These are phyloP conservation scores for Siderastrea radians DNA, from an alignment of 92 coral and sea anemone genomes.

Conservation along the genomic window DNA sequence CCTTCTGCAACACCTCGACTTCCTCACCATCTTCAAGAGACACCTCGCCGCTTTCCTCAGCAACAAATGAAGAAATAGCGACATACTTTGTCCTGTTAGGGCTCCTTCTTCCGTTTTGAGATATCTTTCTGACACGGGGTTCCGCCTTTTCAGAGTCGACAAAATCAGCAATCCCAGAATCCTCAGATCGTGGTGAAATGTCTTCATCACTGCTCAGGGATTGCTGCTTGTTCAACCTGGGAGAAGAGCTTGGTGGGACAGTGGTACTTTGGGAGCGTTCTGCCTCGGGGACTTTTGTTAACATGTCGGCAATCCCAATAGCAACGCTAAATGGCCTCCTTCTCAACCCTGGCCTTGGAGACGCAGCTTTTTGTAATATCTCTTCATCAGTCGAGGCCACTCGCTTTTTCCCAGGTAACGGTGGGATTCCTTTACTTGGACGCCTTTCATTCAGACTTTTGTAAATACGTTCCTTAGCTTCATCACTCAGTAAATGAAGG, in stretches of 20 bases:
- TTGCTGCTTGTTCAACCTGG: background rate
- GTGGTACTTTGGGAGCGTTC: background rate
- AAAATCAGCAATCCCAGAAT: background rate
- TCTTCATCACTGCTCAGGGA: slow-evolving; percentile 1
- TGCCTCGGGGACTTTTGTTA: background rate
- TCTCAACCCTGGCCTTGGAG: slow-evolving; percentile 26
- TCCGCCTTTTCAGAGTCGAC: slow-evolving; percentile 4
- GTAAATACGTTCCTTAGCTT: slow-evolving; percentile 8
- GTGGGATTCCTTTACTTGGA: background rate
- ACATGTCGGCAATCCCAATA: background rate
- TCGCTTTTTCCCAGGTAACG: slow-evolving; percentile 7
- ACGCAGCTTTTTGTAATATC: background rate
- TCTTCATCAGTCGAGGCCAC: slow-evolving; percentile 1
- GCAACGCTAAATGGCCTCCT: slow-evolving; percentile 30
- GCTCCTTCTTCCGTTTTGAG: slow-evolving; percentile 8
- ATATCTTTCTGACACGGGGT: slow-evolving; percentile 13
- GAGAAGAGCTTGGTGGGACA: background rate
- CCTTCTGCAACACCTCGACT: slow-evolving; percentile 66
- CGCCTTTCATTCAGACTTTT: background rate
- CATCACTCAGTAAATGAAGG: slow-evolving; percentile 15
- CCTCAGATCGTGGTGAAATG: background rate
- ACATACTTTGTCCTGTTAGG: slow-evolving; percentile 23
- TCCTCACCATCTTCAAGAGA: slow-evolving; percentile 65
- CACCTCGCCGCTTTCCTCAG: slow-evolving; percentile 47
- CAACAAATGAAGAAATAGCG: slow-evolving; percentile 48